Evolutionary conservation across 2,797 vertebrate species (phyloP), one percentile per base, ranked within the genome.

Genomic region (Urocyon cinereoargenteus): DNA sequence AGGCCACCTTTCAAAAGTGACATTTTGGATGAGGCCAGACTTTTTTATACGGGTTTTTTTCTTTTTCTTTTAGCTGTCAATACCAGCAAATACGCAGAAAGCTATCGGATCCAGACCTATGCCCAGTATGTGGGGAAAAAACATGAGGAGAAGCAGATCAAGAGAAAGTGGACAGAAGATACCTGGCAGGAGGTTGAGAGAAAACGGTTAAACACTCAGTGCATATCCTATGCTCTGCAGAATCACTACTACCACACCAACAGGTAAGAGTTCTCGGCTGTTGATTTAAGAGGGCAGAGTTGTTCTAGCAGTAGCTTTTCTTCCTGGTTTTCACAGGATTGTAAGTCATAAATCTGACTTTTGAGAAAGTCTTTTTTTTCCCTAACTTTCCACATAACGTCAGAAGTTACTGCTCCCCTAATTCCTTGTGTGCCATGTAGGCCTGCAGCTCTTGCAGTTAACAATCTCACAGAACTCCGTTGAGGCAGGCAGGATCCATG

Each of bases 41-140:
- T 73, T 62, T 85, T 53, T 73, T 22, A 16, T 73, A 93, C 70
- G 64, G 57, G 31, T 66, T 78, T 82, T 59, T 75, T 93, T 96
- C 78, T 97, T 96, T 98, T 98, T 86, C 72, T 97, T 55, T 4
- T 95, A 99, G 99, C 99, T 61, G 99, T 99, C 97, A 99, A 99
- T 99, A 99, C 99, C 98, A 99, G 99, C 98, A 99, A 98, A 97
- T 99, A 99, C 2, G 99, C 99, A 24, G 99, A 99, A 98, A 99
- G 99, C 97, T 99, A 99, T 96, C 99, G 99, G 96, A 99, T 99
- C 99, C 99, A 99, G 99, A 99, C 99, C 0, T 99, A 99, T 3
- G 99, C 99, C 1, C 99, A 99, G 53, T 99, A 99, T 97, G 96
- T 99, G 97, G 99, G 99, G 95, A 99, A 98, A 78, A 99, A 98